Conservation (phyloP, 2,888 invertebrate species). For the Ctenicera cuprea region DNA sequence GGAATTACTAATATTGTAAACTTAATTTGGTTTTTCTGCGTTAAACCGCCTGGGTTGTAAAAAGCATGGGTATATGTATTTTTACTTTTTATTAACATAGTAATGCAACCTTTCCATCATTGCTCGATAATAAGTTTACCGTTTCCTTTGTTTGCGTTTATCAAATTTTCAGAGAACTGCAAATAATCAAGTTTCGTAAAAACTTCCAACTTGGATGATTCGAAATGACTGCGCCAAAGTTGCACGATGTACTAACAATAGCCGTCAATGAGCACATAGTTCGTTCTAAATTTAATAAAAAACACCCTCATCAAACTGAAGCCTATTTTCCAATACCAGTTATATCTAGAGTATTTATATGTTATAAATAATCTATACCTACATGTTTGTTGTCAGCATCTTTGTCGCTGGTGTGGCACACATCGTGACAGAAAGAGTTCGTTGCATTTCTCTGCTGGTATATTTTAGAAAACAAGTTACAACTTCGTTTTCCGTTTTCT, state of each 20-base stretch:
- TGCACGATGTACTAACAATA: too few relatives aligned
- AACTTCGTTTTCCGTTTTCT: slow-evolving; percentile 30
- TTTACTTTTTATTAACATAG: too few relatives aligned
- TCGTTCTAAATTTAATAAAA: slow-evolving; percentile 11
- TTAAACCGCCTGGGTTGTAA: too few relatives aligned
- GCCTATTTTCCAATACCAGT: slow-evolving; percentile 13
- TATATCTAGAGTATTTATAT: slow-evolving; percentile 7
- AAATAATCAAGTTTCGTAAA: too few relatives aligned
- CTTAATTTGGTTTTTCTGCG: too few relatives aligned
- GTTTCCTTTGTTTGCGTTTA: too few relatives aligned
- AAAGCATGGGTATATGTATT: too few relatives aligned
- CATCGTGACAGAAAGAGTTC: background rate
- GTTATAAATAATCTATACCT: background rate
- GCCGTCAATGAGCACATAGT: too few relatives aligned
- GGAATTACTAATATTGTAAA: too few relatives aligned
- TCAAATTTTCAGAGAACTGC: too few relatives aligned
- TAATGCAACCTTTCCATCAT: too few relatives aligned
- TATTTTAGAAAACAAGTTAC: slow-evolving; percentile 25
- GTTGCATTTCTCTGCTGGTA: background rate
- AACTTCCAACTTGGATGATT: background rate
- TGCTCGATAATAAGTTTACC: too few relatives aligned
- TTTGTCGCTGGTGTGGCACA: background rate
- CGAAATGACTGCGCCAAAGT: background rate
- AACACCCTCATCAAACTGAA: slow-evolving; percentile 23
- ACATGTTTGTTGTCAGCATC: background rate